A percentile compares a stretch with the other conserved stretches of the same genome.
Evolutionary conservation across 2,113 vertebrate species (phyloP).

Genomic region (Gnathonemus longibarbis): DNA sequence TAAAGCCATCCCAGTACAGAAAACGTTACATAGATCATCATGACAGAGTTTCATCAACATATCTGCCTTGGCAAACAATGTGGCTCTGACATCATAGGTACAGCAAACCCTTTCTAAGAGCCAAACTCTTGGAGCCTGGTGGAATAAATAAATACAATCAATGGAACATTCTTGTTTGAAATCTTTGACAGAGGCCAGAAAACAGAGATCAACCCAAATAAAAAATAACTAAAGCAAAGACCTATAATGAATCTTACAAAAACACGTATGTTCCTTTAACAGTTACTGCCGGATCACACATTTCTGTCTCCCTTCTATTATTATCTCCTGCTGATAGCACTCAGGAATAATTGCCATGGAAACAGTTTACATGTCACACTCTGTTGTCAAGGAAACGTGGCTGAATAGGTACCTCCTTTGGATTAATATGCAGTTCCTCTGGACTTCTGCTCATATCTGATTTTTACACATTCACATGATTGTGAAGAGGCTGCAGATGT

Average conservation of each 20-base stretch:
- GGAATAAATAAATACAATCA: slow-evolving; percentile 4
- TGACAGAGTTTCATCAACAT: slow-evolving; percentile 10
- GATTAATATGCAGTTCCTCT: slow-evolving; percentile 19
- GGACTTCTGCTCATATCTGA: slow-evolving; percentile 9
- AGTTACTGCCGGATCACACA: neutral
- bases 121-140: neutral
- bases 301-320: slow-evolving; percentile 30
- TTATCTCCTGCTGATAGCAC: slow-evolving; percentile 44
- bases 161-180: neutral
- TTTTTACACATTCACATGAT: neutral
- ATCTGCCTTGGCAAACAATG: slow-evolving; percentile 6
- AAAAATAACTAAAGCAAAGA: neutral
- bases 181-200: neutral
- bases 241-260: neutral
- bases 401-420: slow-evolving; percentile 41
- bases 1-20: neutral
- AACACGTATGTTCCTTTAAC: slow-evolving; percentile 11
- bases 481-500: neutral
- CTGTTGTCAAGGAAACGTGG: slow-evolving; percentile 57
- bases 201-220: neutral
- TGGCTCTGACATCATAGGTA: neutral
- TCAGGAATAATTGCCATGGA: slow-evolving; percentile 57
- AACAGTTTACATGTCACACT: slow-evolving; percentile 56
- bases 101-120: neutral
- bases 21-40: neutral